These are phyloP conservation scores for Eupelmus urozonus DNA, from an alignment of 2,888 invertebrate genomes.

Conservation along the genomic window DNA sequence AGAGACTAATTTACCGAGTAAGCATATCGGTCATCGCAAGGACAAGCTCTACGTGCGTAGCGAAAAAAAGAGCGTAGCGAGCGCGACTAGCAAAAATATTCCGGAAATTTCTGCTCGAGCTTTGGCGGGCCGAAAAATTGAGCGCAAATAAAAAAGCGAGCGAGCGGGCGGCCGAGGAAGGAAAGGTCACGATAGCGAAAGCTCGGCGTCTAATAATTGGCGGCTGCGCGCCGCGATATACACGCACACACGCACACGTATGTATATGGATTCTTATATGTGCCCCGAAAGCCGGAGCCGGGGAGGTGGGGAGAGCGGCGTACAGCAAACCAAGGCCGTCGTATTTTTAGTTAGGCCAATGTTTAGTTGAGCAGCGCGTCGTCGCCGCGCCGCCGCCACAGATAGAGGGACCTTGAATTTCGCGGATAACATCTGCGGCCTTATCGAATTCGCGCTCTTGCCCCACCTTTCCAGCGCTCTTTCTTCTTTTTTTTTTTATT, in stretches of 20 bases:
- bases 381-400: constrained; percentile 58
- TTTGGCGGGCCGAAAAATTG: constrained; percentile 1
- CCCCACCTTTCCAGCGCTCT: constrained; percentile 56
- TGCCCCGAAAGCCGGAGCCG: too few species aligned
- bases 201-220: constrained; percentile 47
- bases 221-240: constrained; percentile 32
- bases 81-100: constrained; percentile 41
- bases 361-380: constrained; percentile 73
- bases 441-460: constrained; percentile 69
- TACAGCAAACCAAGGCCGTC: constrained; percentile 74
- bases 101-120: constrained; percentile 35
- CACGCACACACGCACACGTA: constrained; percentile 46
- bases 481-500: background rate
- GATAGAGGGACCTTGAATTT: constrained; percentile 77
- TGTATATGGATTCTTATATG: too few species aligned
- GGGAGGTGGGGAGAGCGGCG: constrained; percentile 66
- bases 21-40: constrained; percentile 58
- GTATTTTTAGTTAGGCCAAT: constrained; percentile 76
- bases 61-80: background rate
- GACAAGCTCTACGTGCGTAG: constrained; percentile 25
- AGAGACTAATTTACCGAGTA: constrained; percentile 52
- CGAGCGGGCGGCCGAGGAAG: background rate
- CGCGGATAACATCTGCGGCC: constrained; percentile 77
- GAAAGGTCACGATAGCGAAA: constrained; percentile 54
- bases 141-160: constrained; percentile 14